Base-by-base conservation (phyloP, 2,888 invertebrate species). In the Eilema depressum region DNA sequence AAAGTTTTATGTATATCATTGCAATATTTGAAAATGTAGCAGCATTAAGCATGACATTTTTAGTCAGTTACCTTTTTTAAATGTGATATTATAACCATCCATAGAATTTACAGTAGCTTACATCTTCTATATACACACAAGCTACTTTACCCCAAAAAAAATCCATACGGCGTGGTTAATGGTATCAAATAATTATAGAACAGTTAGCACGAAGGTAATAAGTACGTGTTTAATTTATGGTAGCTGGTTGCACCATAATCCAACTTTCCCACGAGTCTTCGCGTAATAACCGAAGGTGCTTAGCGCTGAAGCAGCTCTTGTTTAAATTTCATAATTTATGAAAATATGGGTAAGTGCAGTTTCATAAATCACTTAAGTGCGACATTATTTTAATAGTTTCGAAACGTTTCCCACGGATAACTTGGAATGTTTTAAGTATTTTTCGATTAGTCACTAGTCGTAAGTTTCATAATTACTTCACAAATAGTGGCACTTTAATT, bases 311-410 rank as follows among this genome's bases (percentile, higher is more conserved):
- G 76, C 74, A 69, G 64, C 71, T 72, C 76, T 75, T 78, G 80
- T 82, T 73, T 61, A 68, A 61, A 65, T 70, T 76, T 74, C 33
- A 63, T 69, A 65, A 75, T 74, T 81, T 75, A 70, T 72, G 67
- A 72, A 79, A 74, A 63, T 74, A 33, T 63, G 26, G 47, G 66
- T 74, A 79, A 61, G 66, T 68, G 60, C 64, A 66, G 65, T 62
- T 65, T 74, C 59, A 68, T 76, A 79, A 78, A 74, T 80, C 70
- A 67, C 65, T 75, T 56, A 7, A 68, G 70, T 73, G 71, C 75
- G 71, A 71, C 70, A 73, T 57, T 68, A 63, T 63, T 59, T 62
- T 63, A 60, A 61, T 60, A 59, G 64, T 60, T 41, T 47, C 37
- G 12, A 23, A 63, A n/a, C 26, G 60, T 78, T 78, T 80, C 71